Evolutionary conservation across 2,888 invertebrate genomes (phyloP), one percentile per base, ranked within the genome.

Genomic region (Drosophila kuntzei): DNA sequence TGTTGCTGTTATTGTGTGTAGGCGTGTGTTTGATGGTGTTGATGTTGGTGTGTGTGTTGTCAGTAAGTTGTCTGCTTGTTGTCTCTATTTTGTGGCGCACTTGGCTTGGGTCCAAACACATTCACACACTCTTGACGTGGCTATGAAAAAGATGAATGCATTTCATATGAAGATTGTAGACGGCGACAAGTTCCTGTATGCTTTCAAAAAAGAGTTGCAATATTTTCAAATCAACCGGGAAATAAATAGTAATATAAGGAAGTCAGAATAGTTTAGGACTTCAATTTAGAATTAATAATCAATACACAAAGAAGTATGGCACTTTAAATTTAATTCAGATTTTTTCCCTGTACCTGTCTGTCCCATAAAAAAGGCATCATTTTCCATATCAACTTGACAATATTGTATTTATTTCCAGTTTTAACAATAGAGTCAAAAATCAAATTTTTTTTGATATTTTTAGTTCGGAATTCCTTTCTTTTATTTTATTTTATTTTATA

Each of bases 1-100:
- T 34, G 9, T 18, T 49, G 51, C 2, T 27, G 51, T 2, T 27
- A 6, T 27, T 29, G 39, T 44, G 47, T 50, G 51, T 49, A 16
- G 18, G 16, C 32, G 47, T 32, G 61, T 63, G 34, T 55, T 20
- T 32, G 54, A n/a, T n/a, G n/a, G n/a, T 50, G 46, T 43, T 25
- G 6, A 25, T 25, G 25, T 25, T 25, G 25, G 29, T 34, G 64
- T 59, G 53, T 57, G 64, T 66, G 79, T 75, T 81, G 79, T 66
- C 76, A 81, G 86, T 79, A 71, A 82, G 77, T 86, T 88, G 87
- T 71, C 89, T 77, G 64, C 71, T 71, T 79, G 76, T 69, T 82
- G 87, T 89, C 71, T 75, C 68, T 80, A 69, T 84, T 71, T 72
- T 89, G 68, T 71, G 83, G 86, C 69, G 59, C 73, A 71, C 65